A percentile compares a stretch with the other conserved stretches of the same genome.
These are phyloP conservation scores for Oncorhynchus masou DNA, from an alignment of 2,113 vertebrate species.

Conservation along the genomic window DNA sequence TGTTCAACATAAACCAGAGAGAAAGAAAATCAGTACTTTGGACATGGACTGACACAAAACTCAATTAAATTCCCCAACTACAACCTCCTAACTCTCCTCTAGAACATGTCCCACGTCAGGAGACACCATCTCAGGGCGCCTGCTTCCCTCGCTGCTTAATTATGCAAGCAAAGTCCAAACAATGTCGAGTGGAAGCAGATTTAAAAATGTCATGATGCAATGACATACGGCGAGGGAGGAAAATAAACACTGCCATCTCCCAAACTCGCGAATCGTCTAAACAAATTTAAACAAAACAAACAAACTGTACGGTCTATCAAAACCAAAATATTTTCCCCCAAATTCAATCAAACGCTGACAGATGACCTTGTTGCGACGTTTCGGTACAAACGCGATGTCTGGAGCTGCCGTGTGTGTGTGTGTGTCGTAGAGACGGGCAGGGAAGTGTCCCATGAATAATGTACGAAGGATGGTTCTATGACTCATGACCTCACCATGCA, in stretches of 20 bases:
- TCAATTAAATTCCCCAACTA: slow-evolving; percentile 7
- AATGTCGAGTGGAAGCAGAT: slow-evolving; percentile 26
- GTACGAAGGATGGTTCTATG: slow-evolving; percentile 63
- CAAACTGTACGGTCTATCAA: slow-evolving; percentile 14
- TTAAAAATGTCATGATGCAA: slow-evolving; percentile 55
- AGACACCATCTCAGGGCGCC: slow-evolving; percentile 3
- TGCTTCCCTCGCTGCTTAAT: slow-evolving; percentile 46
- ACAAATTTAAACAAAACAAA: slow-evolving; percentile 6
- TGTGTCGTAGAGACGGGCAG: neutral
- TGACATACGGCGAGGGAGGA: slow-evolving; percentile 40
- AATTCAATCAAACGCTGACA: slow-evolving; percentile 53
- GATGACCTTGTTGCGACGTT: slow-evolving; percentile 71
- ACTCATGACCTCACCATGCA: slow-evolving; percentile 62
- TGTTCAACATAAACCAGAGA: neutral
- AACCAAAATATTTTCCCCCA: slow-evolving; percentile 15
- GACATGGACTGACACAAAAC: neutral
- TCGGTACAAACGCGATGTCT: slow-evolving; percentile 68
- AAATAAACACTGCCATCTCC: neutral
- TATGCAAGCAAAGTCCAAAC: slow-evolving; percentile 53
- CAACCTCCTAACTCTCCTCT: neutral
- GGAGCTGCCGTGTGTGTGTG: slow-evolving; percentile 25
- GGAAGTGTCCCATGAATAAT: slow-evolving; percentile 69
- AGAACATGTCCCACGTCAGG: neutral
- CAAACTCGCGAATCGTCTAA: neutral
- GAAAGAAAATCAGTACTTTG: slow-evolving; percentile 13